A percentile compares a stretch with the other conserved stretches of the same genome.
phyloP scores from a whole-genome alignment of 1,140 invertebrate genomes.

The Ips nitidus region DNA sequence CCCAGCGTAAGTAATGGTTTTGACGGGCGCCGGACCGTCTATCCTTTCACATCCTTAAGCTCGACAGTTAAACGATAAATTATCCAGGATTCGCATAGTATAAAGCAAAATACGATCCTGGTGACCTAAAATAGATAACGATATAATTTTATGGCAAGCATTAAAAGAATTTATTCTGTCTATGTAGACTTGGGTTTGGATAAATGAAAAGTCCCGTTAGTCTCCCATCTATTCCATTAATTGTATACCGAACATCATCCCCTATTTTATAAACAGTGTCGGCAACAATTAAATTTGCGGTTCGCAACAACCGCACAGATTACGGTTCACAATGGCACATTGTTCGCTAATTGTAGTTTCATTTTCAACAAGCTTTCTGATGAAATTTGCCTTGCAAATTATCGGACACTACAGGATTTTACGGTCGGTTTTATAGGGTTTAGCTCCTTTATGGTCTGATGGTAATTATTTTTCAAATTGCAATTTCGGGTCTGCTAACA shows the following conservation, averaged over 20 bases:
- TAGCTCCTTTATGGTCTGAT: background rate
- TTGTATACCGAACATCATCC: background rate
- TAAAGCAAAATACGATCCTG: constrained; percentile 1
- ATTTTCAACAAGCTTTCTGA: constrained; percentile 5
- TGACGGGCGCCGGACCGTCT: constrained; percentile 13
- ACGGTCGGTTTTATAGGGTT: background rate
- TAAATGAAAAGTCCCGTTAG: too few species aligned
- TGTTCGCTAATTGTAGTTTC: constrained; percentile 9
- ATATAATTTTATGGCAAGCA: background rate
- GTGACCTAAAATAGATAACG: background rate
- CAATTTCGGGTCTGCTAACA: too few species aligned
- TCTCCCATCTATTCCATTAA: too few species aligned
- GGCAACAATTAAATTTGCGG: background rate
- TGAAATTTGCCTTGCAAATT: constrained; percentile 10
- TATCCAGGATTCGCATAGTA: constrained; percentile 3
- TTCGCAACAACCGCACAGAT: background rate
- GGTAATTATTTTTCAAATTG: too few species aligned
- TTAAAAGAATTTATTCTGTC: background rate
- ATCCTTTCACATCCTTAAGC: background rate
- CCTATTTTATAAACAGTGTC: background rate
- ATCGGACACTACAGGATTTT: background rate
- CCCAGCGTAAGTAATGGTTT: constrained; percentile 3
- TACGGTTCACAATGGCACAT: constrained; percentile 5
- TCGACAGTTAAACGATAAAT: constrained; percentile 14
- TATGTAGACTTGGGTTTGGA: too few species aligned